phyloP scores from a whole-genome alignment of 2,888 invertebrate species.

The Sphecodes monilicornis region DNA sequence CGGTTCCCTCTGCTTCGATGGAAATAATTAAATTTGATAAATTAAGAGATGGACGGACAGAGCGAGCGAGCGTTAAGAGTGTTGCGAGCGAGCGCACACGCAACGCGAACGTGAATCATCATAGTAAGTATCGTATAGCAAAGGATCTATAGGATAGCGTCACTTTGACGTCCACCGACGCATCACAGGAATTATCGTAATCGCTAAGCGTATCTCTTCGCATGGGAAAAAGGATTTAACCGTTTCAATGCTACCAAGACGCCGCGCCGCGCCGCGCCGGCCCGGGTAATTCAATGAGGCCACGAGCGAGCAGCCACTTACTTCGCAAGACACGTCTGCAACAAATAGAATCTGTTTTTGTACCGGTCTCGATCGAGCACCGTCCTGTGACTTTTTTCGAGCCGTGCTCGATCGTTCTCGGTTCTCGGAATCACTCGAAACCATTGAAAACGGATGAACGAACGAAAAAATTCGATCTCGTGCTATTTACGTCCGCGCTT shows the following conservation, averaged over 20 bases:
- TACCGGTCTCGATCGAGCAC: background rate
- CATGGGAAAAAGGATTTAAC: constrained; percentile 37
- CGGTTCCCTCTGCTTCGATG: background rate
- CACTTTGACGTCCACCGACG: constrained; percentile 36
- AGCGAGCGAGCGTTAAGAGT: background rate
- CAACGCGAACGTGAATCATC: constrained; percentile 36
- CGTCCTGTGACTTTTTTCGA: background rate
- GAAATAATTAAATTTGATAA: constrained; percentile 25
- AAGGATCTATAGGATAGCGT: constrained; percentile 9
- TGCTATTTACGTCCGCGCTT: background rate
- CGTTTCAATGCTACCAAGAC: constrained; percentile 44
- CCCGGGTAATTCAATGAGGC: constrained; percentile 37
- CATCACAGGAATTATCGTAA: constrained; percentile 28
- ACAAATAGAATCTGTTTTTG: constrained; percentile 33
- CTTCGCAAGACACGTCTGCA: background rate
- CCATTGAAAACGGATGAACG: background rate
- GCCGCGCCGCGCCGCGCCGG: too few relatives aligned
- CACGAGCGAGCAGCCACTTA: constrained; percentile 22
- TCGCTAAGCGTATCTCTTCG: constrained; percentile 31
- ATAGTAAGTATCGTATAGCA: background rate
- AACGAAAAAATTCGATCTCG: background rate
- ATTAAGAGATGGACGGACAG: constrained; percentile 2
- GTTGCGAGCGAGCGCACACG: background rate
- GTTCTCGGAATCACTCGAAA: constrained; percentile 5
- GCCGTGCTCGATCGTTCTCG: background rate